These are phyloP conservation scores for Ectropis crepuscularia DNA, from an alignment of 2,888 invertebrate genomes.

Conservation along the genomic window DNA sequence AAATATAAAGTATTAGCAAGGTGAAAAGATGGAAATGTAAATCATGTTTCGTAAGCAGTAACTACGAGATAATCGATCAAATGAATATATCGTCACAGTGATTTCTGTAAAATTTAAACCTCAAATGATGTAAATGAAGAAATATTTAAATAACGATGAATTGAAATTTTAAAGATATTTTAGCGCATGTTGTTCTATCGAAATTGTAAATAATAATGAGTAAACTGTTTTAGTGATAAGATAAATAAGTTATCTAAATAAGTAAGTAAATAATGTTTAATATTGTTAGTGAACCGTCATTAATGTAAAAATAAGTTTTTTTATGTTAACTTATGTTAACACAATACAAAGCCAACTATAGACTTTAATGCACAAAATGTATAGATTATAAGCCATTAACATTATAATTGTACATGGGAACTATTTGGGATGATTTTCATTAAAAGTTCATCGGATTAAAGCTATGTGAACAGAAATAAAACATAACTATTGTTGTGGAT, in stretches of 20 bases:
- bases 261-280: conserved; percentile 20
- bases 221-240: conserved; percentile 29
- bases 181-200: conserved; percentile 40
- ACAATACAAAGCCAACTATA: conserved; percentile 15
- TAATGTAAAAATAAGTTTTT: conserved; percentile 5
- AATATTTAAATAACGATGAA: conserved; percentile 33
- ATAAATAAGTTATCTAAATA: conserved; percentile 24
- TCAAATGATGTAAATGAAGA: conserved; percentile 19
- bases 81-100: not conserved
- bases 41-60: too few species aligned
- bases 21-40: too few species aligned
- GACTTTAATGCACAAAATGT: conserved; percentile 23
- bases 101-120: conserved; percentile 13
- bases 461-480: too few species aligned
- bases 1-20: too few species aligned
- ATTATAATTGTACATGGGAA: not conserved
- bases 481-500: too few species aligned
- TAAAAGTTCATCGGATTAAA: too few species aligned
- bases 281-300: conserved; percentile 18
- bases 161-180: conserved; percentile 38
- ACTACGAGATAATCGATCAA: not conserved
- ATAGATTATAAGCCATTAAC: conserved; percentile 14
- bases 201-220: conserved; percentile 35
- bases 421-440: too few species aligned
- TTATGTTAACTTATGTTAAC: conserved; percentile 2